A percentile compares a stretch with the other conserved stretches of the same genome.
phyloP scores from a whole-genome alignment of 1,140 invertebrate genomes.

The Trachymyrmex septentrionalis region DNA sequence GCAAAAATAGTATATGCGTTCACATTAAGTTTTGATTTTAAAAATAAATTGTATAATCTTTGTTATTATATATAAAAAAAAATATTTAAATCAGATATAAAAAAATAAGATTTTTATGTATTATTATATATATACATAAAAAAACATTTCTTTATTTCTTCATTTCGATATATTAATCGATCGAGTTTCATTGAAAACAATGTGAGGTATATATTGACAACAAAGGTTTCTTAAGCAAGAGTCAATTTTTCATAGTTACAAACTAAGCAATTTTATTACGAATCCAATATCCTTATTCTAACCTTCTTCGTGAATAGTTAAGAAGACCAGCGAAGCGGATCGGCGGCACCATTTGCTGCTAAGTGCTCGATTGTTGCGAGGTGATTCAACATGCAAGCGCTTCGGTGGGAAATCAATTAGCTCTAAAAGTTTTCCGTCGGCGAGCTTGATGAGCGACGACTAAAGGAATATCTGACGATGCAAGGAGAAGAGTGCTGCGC shows the following conservation, averaged over 20 bases:
- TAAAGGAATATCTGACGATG: slow-evolving; percentile 60
- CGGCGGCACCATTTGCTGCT: slow-evolving; percentile 44
- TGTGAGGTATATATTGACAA: not conserved
- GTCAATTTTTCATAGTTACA: not conserved
- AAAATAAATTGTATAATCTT: not conserved
- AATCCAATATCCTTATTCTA: slow-evolving; percentile 36
- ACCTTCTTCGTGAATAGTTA: slow-evolving; percentile 34
- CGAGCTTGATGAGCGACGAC: slow-evolving; percentile 46
- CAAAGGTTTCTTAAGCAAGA: not conserved
- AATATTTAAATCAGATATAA: too few species aligned
- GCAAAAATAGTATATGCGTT: not conserved
- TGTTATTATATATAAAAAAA: not conserved
- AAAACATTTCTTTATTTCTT: not conserved
- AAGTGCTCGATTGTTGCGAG: slow-evolving; percentile 60
- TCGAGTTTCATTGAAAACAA: not conserved
- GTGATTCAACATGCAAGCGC: slow-evolving; percentile 57
- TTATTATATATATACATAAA: too few species aligned
- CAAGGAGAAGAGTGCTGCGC: slow-evolving; percentile 45
- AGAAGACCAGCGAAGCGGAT: slow-evolving; percentile 27
- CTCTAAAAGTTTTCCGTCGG: slow-evolving; percentile 57
- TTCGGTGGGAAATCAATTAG: slow-evolving; percentile 63
- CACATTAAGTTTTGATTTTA: not conserved
- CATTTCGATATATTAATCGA: not conserved
- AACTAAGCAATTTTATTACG: slow-evolving; percentile 21
- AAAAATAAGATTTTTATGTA: too few species aligned